Evolutionary conservation across 2,888 invertebrate genomes (phyloP), one percentile per base, ranked within the genome.

Genomic region (Pecten maximus): DNA sequence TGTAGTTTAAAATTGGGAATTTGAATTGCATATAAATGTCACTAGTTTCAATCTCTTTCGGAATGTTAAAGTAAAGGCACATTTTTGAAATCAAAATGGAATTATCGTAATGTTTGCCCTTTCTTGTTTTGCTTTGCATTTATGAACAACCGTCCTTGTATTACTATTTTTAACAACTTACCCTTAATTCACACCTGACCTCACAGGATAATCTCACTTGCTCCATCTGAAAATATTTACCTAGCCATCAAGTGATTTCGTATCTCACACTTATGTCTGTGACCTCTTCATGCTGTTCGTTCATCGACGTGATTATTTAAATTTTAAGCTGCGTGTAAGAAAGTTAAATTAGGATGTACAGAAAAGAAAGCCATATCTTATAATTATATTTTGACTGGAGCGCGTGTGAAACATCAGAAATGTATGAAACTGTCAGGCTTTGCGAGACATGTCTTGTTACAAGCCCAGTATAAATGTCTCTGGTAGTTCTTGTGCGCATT

Each of bases 391-490:
- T 74, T 74, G 74, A 74, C 74, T 74, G 10, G 74, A 2, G 16
- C 28, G 74, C 74, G 74, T 74, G 74, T 74, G 28, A 74, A 74
- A 74, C 74, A 74, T 74, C 74, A 74, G 28, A 10, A 74, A 74
- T 74, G 28, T 74, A 74, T 74, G 74, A 74, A 74, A 74, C 74
- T 74, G 74, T 74, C 74, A 74, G 28, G 35, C 35, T 74, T 74
- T 74, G 35, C 74, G 74, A 74, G 74, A 74, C 74, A 74, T 35
- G 35, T 35, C 74, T 74, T 35, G 74, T 74, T 74, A 74, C 35
- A 74, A 35, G 8, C 12, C 74, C 16, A 12, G 74, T 74, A 10
- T 15, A 28, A 74, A 74, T 35, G 74, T 74, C 74, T 74, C 28
- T 74, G 8, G 28, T 8, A 28, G 28, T 74, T 35, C 74, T 6